Evolutionary conservation across 1,140 invertebrate genomes (phyloP).

Genomic region (Rhynchophorus ferrugineus): DNA sequence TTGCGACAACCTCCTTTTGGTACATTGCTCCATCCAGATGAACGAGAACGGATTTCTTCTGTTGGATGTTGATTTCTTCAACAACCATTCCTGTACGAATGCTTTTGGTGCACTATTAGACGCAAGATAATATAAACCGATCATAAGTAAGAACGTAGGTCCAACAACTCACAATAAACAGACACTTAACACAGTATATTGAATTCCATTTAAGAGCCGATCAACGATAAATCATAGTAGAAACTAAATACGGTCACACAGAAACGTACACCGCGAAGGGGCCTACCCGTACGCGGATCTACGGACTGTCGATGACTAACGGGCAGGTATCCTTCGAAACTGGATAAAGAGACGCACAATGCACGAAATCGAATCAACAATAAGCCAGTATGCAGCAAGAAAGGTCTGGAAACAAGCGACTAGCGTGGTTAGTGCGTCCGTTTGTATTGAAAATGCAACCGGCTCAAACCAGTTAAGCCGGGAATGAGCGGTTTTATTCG

Average conservation of each 20-base stretch:
- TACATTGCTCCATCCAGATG: constrained; percentile 9
- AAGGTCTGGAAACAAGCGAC: constrained; percentile 31
- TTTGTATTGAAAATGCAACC: constrained; percentile 27
- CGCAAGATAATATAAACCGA: constrained; percentile 8
- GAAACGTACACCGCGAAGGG: constrained; percentile 1
- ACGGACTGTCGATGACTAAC: not conserved
- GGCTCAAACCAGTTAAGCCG: constrained; percentile 38
- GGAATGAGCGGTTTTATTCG: constrained; percentile 39
- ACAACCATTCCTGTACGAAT: constrained; percentile 31
- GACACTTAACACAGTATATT: constrained; percentile 18
- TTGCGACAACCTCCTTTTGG: constrained; percentile 2
- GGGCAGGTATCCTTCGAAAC: not conserved
- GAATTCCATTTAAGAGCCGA: constrained; percentile 20
- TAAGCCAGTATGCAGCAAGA: constrained; percentile 13
- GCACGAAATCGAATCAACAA: not conserved
- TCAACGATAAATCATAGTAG: constrained; percentile 29
- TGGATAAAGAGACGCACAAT: not conserved
- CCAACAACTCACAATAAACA: not conserved
- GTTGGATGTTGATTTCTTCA: not conserved
- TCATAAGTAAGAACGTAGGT: constrained; percentile 15
- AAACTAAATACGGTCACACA: not conserved
- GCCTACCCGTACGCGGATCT: not conserved
- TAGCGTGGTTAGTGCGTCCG: constrained; percentile 18
- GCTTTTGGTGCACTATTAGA: not conserved
- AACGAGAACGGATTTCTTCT: constrained; percentile 1